phyloP scores from a whole-genome alignment of 2,888 invertebrate species.

The Bellardia bayeri region DNA sequence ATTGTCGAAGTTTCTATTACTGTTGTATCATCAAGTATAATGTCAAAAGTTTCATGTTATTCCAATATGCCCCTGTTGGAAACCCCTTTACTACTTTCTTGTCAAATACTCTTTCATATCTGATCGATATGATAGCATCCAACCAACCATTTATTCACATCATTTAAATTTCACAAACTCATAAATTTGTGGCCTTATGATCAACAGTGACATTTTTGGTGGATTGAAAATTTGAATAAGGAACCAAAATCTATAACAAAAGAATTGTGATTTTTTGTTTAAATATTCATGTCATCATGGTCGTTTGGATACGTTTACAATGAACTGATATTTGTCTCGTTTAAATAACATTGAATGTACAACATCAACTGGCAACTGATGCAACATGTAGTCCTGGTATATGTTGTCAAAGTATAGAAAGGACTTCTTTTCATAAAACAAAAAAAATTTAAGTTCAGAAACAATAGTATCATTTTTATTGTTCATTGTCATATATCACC shows the following conservation, averaged over 20 bases:
- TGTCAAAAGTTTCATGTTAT: too few species aligned
- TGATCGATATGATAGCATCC: conserved; percentile 15
- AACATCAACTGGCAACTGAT: conserved; percentile 56
- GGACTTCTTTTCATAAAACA: conserved; percentile 51
- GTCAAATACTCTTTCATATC: conserved; percentile 13
- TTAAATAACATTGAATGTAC: conserved; percentile 60
- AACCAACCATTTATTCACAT: conserved; percentile 21
- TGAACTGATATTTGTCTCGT: conserved; percentile 71
- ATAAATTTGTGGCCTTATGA: conserved; percentile 63
- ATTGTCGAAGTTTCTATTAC: too few species aligned
- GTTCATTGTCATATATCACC: conserved; percentile 72
- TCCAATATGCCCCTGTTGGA: too few species aligned
- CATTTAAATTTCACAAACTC: conserved; percentile 31
- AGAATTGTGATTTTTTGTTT: conserved; percentile 64
- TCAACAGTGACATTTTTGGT: conserved; percentile 37
- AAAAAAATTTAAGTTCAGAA: conserved; percentile 33
- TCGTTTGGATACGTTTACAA: conserved; percentile 45
- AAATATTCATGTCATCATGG: conserved; percentile 67
- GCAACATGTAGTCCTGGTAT: conserved; percentile 42
- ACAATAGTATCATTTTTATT: conserved; percentile 71
- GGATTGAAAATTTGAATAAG: conserved; percentile 21
- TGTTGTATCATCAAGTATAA: too few species aligned
- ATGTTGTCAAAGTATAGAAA: not conserved
- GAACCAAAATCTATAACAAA: conserved; percentile 17
- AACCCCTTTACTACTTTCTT: not conserved